Conservation (phyloP, 92 coral and sea anemone genomes). For the Epizoanthus scotinus region DNA sequence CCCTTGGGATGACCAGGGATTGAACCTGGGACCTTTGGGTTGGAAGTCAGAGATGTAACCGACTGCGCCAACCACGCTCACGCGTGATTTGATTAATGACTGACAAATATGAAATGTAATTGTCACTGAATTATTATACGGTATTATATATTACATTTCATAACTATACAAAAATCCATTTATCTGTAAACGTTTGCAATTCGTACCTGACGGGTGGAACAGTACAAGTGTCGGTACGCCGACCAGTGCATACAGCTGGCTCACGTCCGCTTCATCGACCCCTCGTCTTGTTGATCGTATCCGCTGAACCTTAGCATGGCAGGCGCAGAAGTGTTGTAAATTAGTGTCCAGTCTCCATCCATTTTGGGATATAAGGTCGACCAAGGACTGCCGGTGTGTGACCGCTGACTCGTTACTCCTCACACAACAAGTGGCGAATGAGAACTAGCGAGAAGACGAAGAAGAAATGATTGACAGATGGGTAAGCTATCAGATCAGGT, state of each 20-base stretch:
- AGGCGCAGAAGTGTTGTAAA: slow-evolving; percentile 84
- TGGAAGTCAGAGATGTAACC: too few relatives aligned
- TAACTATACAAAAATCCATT: too few relatives aligned
- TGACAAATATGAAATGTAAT: too few relatives aligned
- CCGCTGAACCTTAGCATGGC: slow-evolving; percentile 72
- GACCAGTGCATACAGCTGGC: slow-evolving; percentile 78
- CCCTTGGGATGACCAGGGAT: too few relatives aligned
- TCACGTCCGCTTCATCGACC: slow-evolving; percentile 55
- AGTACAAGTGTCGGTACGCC: slow-evolving; percentile 90
- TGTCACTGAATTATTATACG: too few relatives aligned
- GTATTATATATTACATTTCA: too few relatives aligned
- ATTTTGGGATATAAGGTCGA: slow-evolving; percentile 51
- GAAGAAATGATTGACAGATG: too few relatives aligned
- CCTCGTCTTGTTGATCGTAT: slow-evolving; percentile 51
- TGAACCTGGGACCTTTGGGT: too few relatives aligned
- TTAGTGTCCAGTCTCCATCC: slow-evolving; percentile 52
- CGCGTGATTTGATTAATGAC: too few relatives aligned
- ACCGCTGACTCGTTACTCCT: slow-evolving; percentile 73
- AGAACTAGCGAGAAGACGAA: slow-evolving; percentile 36
- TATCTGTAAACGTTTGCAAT: background rate
- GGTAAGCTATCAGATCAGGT: too few relatives aligned
- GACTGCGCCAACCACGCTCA: too few relatives aligned
- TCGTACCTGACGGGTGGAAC: slow-evolving; percentile 72
- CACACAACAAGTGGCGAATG: slow-evolving; percentile 83
- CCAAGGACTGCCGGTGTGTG: slow-evolving; percentile 69